Conservation (phyloP, 1,140 invertebrate genomes). For the Penaeus japonicus region DNA sequence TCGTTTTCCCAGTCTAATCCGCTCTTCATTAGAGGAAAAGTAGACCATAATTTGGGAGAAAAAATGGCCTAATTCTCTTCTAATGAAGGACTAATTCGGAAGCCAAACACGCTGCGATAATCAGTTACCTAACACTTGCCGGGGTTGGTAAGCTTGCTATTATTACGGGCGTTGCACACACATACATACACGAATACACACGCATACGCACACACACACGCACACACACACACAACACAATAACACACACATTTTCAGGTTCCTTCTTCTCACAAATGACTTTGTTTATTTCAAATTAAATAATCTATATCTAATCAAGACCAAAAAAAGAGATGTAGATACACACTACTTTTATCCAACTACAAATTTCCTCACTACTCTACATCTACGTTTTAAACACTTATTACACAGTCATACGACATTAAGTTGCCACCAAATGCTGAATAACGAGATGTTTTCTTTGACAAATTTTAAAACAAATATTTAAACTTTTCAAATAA, state of each 20-base stretch:
- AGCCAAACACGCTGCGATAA: slow-evolving; percentile 1
- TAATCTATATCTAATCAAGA: no score
- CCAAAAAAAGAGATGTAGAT: no score
- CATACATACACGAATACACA: neutral
- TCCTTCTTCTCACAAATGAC: no score
- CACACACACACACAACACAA: neutral
- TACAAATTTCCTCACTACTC: no score
- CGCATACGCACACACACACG: neutral
- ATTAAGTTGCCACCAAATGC: no score
- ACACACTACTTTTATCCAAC: no score
- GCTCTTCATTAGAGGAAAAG: neutral
- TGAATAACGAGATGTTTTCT: no score
- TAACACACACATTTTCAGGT: neutral
- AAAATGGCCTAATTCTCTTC: slow-evolving; percentile 4
- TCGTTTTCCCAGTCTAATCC: neutral
- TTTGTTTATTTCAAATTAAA: no score
- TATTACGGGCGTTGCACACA: neutral
- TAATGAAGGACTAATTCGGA: slow-evolving; percentile 20
- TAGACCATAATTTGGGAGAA: neutral
- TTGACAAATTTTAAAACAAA: no score
- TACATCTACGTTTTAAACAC: no score
- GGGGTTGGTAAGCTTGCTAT: neutral
- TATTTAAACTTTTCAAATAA: no score
- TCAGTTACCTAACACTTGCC: slow-evolving; percentile 4
- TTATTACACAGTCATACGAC: no score